Percentiles rank a stretch among this genome's conserved stretches.
Conservation (phyloP, 2,888 invertebrate species). For the Caenorhabditis virilis region DNA sequence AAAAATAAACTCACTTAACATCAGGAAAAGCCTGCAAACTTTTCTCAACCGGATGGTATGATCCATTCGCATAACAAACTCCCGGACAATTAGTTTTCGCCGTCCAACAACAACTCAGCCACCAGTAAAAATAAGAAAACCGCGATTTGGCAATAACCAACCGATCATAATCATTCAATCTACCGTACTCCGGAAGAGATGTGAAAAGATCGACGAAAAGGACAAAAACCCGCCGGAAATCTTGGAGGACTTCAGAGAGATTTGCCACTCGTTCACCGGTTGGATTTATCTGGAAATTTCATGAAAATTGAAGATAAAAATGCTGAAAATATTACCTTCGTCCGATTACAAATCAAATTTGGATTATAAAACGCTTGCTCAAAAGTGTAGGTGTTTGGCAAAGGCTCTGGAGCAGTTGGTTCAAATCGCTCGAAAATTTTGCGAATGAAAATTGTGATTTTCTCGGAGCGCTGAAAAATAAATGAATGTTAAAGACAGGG, state of each 20-base stretch:
- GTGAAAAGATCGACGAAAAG: slow-evolving; percentile 51
- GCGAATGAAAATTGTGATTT: too few species aligned
- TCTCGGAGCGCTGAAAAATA: too few species aligned
- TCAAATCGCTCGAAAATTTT: neutral
- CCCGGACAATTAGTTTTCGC: slow-evolving; percentile 35
- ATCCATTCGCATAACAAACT: slow-evolving; percentile 61
- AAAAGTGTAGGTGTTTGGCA: slow-evolving; percentile 21
- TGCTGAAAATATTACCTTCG: slow-evolving; percentile 1
- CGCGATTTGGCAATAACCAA: slow-evolving; percentile 54
- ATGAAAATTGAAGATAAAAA: neutral
- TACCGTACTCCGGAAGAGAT: slow-evolving; percentile 44
- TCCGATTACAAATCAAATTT: slow-evolving; percentile 26
- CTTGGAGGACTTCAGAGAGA: slow-evolving; percentile 50
- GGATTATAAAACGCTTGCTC: slow-evolving; percentile 33
- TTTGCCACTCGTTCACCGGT: slow-evolving; percentile 47
- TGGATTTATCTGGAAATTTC: slow-evolving; percentile 20
- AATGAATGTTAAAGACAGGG: too few species aligned
- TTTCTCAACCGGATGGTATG: slow-evolving; percentile 32
- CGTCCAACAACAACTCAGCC: slow-evolving; percentile 55
- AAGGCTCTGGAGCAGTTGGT: slow-evolving; percentile 1
- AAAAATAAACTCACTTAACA: slow-evolving; percentile 14
- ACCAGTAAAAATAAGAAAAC: slow-evolving; percentile 62
- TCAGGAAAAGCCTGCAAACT: slow-evolving; percentile 22
- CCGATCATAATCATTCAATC: slow-evolving; percentile 37
- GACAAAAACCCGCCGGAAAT: slow-evolving; percentile 57